phyloP scores from a whole-genome alignment of 2,113 vertebrate species.

The Sebastes schlegelii region DNA sequence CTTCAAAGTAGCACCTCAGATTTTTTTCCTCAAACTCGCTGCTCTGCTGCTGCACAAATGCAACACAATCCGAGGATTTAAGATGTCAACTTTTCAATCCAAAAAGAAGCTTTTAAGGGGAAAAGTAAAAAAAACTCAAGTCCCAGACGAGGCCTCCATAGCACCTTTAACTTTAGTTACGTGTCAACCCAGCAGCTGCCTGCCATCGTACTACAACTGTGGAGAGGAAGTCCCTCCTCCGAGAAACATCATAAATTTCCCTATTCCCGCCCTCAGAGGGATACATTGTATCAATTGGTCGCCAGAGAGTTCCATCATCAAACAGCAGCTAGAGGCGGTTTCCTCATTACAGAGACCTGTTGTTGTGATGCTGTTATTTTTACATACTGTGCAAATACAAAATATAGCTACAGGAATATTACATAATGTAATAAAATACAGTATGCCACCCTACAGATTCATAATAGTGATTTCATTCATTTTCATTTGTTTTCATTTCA shows the following conservation, averaged over 20 bases:
- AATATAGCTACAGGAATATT: no score
- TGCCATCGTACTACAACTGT: conserved; percentile 67
- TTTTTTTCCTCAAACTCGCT: conserved; percentile 49
- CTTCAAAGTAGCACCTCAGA: conserved; percentile 65
- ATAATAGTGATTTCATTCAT: no score
- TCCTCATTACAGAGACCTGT: no score
- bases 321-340: background rate
- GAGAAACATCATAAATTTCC: background rate
- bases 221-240: conserved; percentile 82
- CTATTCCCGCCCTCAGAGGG: conserved; percentile 48
- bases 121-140: conserved; percentile 9
- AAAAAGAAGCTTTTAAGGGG: background rate
- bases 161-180: conserved; percentile 83
- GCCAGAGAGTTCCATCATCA: conserved; percentile 59
- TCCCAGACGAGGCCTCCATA: conserved; percentile 63
- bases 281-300: conserved; percentile 58
- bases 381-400: no score
- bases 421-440: no score
- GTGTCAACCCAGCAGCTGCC: conserved; percentile 78
- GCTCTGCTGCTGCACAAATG: conserved; percentile 4
- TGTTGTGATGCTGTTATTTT: no score
- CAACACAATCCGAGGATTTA: background rate
- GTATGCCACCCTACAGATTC: no score
- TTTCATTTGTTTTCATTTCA: no score
- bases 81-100: background rate